Evolutionary conservation across 2,797 vertebrate genomes (phyloP), one percentile per base, ranked within the genome.

Genomic region (Manis crassicaudata): DNA sequence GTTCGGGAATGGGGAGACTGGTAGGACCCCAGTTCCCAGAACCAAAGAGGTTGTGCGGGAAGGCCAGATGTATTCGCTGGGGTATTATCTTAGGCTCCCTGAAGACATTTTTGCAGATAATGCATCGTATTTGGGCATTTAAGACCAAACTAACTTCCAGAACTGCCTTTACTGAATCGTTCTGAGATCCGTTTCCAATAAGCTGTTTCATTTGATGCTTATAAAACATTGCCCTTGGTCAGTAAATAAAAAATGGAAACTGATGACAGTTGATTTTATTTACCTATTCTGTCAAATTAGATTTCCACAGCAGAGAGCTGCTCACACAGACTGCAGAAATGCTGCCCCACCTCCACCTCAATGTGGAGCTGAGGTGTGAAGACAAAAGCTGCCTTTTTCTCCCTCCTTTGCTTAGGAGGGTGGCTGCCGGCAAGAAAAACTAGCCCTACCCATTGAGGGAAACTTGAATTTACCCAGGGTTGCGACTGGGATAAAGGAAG

Each of bases 181-280:
- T 98, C 98, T 97, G 97, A 98, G 98, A 98, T 98, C 98, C 93
- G 97, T 98, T 98, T 98, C 98, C 98, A 99, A 99, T 98, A 98
- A 97, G 97, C 98, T 98, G 98, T 98, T 96, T 77, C 65, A 43
- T 93, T 86, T 77, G 84, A 4, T 96, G 98, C 98, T 98, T 98
- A 96, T 97, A 95, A 97, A 92, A 80, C 96, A 98, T 98, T 99
- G 99, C 99, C 98, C 98, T 95, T 92, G 98, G 98, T 98, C 98
- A 97, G 98, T 98, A 98, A 98, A 98, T 99, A 98, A 99, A 98
- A 99, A 99, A 99, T 98, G 94, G 96, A 98, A 99, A 98, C 98
- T 99, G 99, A 99, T 99, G 98, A 98, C 98, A 98, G 98, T 98
- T 99, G 98, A 99, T 99, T 99, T 98, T 99, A 99, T 99, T 99